Evolutionary conservation across 2,797 vertebrate genomes (phyloP).

Genomic region (Notolepis coatsorum): DNA sequence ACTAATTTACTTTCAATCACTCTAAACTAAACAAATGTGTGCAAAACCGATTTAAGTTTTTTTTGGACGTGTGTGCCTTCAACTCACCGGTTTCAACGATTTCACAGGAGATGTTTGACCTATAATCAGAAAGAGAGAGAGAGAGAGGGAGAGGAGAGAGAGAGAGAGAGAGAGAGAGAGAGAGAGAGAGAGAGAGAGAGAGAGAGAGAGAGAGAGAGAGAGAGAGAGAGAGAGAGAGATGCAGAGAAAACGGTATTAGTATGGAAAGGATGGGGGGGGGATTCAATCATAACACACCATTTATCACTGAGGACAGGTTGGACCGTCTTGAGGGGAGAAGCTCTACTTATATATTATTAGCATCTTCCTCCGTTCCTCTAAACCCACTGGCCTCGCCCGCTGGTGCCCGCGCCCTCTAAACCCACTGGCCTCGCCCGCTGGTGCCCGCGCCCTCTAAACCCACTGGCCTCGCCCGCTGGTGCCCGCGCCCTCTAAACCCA

Average conservation of each 20-base stretch:
- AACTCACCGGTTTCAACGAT: constrained; percentile 87
- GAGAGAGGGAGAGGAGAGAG: constrained; percentile 11
- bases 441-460: neutral
- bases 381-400: neutral
- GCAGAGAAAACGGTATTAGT: constrained; percentile 23
- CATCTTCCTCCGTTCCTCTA: neutral
- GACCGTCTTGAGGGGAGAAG: neutral
- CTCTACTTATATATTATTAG: neutral
- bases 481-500: neutral
- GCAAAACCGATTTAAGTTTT: too few relatives aligned
- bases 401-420: neutral
- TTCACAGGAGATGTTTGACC: constrained; percentile 97
- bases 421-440: neutral
- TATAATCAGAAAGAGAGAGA: constrained; percentile 68
- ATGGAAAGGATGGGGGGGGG: neutral
- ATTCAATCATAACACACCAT: constrained; percentile 16
- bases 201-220: constrained; percentile 19
- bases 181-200: constrained; percentile 27
- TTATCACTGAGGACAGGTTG: constrained; percentile 7
- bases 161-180: constrained; percentile 9
- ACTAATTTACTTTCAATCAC: too few relatives aligned
- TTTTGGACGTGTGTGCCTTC: too few relatives aligned
- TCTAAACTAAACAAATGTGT: too few relatives aligned
- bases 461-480: neutral
- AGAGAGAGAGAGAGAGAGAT: neutral